Evolutionary conservation across 2,113 vertebrate species (phyloP).

Genomic region (Oxyruncus cristatus): DNA sequence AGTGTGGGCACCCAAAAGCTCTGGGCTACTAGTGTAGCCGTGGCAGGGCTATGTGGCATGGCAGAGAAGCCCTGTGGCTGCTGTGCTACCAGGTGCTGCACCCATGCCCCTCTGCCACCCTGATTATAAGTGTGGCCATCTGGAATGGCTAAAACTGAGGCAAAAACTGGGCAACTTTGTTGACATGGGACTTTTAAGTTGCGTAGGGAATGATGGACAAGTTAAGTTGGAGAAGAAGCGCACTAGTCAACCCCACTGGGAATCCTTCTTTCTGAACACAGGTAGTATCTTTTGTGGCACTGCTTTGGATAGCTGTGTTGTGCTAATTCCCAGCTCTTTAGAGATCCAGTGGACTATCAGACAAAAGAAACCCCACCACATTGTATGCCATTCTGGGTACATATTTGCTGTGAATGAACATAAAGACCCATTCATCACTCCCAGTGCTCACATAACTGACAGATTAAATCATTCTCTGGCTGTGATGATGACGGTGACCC

Average conservation of each 20-base stretch:
- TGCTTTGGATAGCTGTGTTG: not conserved
- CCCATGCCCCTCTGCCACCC: not conserved
- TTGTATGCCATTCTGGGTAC: not conserved
- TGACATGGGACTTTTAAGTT: not conserved
- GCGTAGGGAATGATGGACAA: not conserved
- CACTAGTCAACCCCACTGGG: not conserved
- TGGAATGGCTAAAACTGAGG: not conserved
- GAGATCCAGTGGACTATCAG: not conserved
- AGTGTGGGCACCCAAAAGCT: not conserved
- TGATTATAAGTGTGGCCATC: not conserved
- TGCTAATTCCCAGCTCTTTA: not conserved
- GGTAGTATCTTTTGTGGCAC: not conserved
- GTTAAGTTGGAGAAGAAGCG: not conserved
- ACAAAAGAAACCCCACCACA: not conserved
- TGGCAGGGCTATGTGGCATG: not conserved
- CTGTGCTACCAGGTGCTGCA: not conserved
- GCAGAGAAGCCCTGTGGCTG: not conserved
- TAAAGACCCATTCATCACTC: slow-evolving; percentile 45
- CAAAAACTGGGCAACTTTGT: not conserved
- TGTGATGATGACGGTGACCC: slow-evolving; percentile 28
- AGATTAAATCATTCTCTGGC: slow-evolving; percentile 45
- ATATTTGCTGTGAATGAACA: slow-evolving; percentile 5
- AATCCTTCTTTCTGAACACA: not conserved
- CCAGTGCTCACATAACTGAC: slow-evolving; percentile 20
- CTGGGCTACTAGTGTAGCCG: not conserved